Evolutionary conservation across 2,888 invertebrate genomes (phyloP), one percentile per base, ranked within the genome.

Genomic region (Nezara viridula): DNA sequence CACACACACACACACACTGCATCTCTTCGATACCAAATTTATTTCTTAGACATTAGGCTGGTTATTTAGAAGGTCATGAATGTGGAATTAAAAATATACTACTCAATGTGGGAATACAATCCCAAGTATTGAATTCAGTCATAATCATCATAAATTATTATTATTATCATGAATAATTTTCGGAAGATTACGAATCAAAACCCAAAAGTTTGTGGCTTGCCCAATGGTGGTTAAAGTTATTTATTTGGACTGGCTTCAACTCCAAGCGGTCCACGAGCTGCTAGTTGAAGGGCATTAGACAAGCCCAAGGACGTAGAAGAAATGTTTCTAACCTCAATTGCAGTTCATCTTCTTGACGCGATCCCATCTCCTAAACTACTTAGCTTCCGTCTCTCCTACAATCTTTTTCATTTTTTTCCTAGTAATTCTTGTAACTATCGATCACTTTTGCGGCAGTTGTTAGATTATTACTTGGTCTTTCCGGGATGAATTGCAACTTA

Each of bases 271-370:
- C 81, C 81, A 44, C 40, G 81, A 44, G 44, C 5, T 47, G 24
- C 6, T 7, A 77, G 81, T 16, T 47, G 81, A 81, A 81, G 81
- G 81, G 81, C 81, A 81, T 81, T 81, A 81, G 81, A 60, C 55
- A 55, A 86, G 32, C 86, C 52, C 86, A 86, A 86, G 86, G 86
- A 86, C 86, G 86, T 21, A 86, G 60, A 55, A 86, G 55, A 86
- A 60, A 86, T 55, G 50, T 14, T 86, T 40, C 40, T 55, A 49
- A 52, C 52, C 86, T 86, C 86, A 55, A 86, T 86, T 86, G 52
- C 86, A 32, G 50, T 86, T 86, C 86, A 86, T 86, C 50, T 86
- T 86, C 52, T 27, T 52, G 32, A 86, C 86, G 21, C 24, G 14
- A n/a, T n/a, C 40, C 40, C 40, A 55, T 40, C 86, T 37, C 44